Evolutionary conservation across 2,113 vertebrate genomes (phyloP).

Genomic region (Calcarius ornatus): DNA sequence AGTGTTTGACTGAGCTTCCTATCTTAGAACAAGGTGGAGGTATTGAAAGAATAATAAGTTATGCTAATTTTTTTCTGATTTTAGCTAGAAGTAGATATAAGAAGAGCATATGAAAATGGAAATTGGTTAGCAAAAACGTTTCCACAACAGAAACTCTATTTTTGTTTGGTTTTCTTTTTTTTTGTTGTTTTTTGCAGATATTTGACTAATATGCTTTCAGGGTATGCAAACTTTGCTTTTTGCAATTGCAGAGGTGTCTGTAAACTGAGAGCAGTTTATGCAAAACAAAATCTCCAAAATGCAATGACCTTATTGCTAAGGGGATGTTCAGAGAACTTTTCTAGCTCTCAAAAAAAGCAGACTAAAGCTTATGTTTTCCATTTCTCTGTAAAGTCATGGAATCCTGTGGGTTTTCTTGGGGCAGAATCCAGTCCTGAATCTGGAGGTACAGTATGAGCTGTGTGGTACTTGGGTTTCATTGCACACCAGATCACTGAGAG

Average conservation of each 20-base stretch:
- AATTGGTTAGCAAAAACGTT: not conserved
- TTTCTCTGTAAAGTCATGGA: not conserved
- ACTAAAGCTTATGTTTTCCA: not conserved
- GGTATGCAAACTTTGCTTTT: not conserved
- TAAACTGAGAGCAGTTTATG: not conserved
- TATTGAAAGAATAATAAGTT: not conserved
- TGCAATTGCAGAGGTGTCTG: too few species aligned
- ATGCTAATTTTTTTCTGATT: not conserved
- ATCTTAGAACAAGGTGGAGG: not conserved
- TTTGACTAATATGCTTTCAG: not conserved
- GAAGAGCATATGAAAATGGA: not conserved
- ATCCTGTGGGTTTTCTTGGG: not conserved
- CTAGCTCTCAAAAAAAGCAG: not conserved
- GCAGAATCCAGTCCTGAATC: not conserved
- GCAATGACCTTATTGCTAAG: not conserved
- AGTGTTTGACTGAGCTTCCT: not conserved
- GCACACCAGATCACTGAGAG: not conserved
- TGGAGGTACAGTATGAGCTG: rapidly evolving
- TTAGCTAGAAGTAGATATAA: not conserved
- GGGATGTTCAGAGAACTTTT: not conserved
- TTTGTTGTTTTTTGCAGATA: not conserved
- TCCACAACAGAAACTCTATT: not conserved
- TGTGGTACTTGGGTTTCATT: not conserved
- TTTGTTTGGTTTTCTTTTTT: not conserved
- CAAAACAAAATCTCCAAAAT: not conserved